phyloP scores from a whole-genome alignment of 2,888 invertebrate species.

The Cylindroiulus punctatus region DNA sequence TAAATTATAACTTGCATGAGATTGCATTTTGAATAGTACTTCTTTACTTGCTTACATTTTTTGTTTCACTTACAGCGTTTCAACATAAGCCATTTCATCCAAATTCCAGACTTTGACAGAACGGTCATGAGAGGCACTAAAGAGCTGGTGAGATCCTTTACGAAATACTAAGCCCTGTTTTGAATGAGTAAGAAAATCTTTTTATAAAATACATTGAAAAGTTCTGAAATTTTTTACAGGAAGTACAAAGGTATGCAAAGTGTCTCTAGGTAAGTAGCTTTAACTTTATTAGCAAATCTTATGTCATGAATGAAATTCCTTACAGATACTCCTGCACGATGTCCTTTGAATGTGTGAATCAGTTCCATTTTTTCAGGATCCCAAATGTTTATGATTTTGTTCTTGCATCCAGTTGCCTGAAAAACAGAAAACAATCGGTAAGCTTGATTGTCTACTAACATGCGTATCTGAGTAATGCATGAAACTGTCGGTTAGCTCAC shows the following conservation, averaged over 20 bases:
- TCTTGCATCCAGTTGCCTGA: conserved; percentile 76
- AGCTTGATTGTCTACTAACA: background rate
- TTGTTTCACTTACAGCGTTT: conserved; percentile 76
- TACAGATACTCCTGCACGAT: conserved; percentile 66
- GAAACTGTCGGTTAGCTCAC: conserved; percentile 67
- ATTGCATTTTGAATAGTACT: background rate
- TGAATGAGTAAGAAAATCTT: background rate
- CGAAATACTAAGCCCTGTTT: conserved; percentile 80
- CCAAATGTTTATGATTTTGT: conserved; percentile 82
- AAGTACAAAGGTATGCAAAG: too few relatives aligned
- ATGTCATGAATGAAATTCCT: conserved; percentile 71
- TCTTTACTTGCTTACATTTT: background rate
- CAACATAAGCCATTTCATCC: conserved; percentile 95
- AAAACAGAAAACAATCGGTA: conserved; percentile 59
- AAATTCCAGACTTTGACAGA: conserved; percentile 92
- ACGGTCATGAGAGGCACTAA: conserved; percentile 69
- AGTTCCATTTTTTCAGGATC: conserved; percentile 79
- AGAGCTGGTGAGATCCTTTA: conserved; percentile 84
- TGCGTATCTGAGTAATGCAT: background rate
- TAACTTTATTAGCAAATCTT: too few relatives aligned
- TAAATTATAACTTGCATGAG: conserved; percentile 56
- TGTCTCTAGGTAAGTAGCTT: too few relatives aligned
- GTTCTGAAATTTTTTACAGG: background rate
- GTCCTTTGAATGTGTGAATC: conserved; percentile 78
- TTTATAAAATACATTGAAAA: background rate